Evolutionary conservation across 30 jellyfish, hydroid and myxozoan species (phyloP), one percentile per base, ranked within the genome.

Genomic region (Aurelia aurita complex sp. Pacific): DNA sequence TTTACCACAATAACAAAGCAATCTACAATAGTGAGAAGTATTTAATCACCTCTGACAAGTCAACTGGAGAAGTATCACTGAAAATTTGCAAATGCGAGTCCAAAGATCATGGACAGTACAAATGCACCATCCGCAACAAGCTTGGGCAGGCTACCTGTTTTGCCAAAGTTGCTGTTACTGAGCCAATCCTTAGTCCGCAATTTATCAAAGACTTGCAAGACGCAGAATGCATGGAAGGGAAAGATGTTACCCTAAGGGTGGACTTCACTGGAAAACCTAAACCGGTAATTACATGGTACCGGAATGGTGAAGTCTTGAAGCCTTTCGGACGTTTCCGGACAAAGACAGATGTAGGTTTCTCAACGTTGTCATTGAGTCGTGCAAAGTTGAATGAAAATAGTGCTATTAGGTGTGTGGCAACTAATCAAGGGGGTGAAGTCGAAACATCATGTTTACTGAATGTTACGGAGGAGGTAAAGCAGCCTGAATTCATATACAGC

Each of bases 181-280:
- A 88, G 52, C 86, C 97, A 23, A 64, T 70, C 55, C 65, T 87
- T 42, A 89, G 96, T 52, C 99, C 99, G 69, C 91, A 80, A 60
- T 95, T 95, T 67, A 54, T 72, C 46, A 76, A 36, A 16, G 81
- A 82, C 29, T 85, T 90, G 15, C 71, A 65, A 53, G 97, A 90
- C 70, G 34, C 87, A n/a, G 88, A 82, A n/a, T 74, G 92, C 62
- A 29, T 68, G 5, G 97, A 89, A 69, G 94, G 96, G 19, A 75
- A 77, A 43, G 99, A 95, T 38, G 73, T 90, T 10, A 78, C 64
- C 38, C 63, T 95, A 34, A 82, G 76, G 63, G 99, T 86, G 18
- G 97, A 86, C 40, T 68, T 90, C 17, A 69, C 96, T 1, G 99
- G 99, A 12, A 89, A 88, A 70, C 99, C 99, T 36, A 86, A 85